phyloP scores from a whole-genome alignment of 2,113 vertebrate genomes.

The Crotophaga sulcirostris region DNA sequence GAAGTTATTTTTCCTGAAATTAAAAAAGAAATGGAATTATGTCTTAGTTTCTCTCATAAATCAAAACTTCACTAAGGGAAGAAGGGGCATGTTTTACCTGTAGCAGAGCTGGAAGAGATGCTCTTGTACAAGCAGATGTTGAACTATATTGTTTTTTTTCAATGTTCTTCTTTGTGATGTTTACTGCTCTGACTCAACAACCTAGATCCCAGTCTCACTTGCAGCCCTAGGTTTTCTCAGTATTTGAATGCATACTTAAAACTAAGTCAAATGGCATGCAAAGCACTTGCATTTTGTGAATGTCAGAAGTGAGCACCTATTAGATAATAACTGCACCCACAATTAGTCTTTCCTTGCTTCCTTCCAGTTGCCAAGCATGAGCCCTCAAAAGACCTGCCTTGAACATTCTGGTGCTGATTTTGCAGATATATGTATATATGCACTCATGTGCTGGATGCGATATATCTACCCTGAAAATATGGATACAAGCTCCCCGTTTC shows the following conservation, averaged over 20 bases:
- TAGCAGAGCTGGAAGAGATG: background rate
- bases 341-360: background rate
- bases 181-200: background rate
- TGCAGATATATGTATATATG: background rate
- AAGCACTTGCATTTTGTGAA: background rate
- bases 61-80: background rate
- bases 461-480: background rate
- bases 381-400: background rate
- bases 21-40: background rate
- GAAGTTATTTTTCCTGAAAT: background rate
- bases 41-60: background rate
- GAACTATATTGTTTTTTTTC: background rate
- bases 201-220: background rate
- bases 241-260: background rate
- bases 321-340: background rate
- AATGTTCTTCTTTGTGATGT: background rate
- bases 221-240: background rate
- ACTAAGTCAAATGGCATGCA: background rate
- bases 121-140: background rate
- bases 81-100: background rate
- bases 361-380: background rate
- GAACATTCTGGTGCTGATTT: fast-evolving
- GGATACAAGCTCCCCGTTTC: background rate
- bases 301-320: background rate
- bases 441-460: background rate